Base-by-base conservation (phyloP, 2,888 invertebrate species). In the Meandrusa payeni region DNA sequence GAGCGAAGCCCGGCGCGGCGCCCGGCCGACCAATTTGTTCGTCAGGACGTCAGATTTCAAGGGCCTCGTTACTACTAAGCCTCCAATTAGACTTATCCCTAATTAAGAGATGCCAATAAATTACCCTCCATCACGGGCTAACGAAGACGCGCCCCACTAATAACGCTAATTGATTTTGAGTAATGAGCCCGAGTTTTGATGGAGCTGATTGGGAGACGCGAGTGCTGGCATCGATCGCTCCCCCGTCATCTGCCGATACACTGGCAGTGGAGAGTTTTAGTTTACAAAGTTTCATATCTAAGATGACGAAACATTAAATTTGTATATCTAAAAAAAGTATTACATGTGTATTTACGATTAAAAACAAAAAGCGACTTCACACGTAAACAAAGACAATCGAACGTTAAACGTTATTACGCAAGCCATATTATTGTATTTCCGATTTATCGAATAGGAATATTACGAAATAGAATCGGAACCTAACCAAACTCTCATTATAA, bases 71-170 rank as follows among this genome's bases (percentile, higher is more conserved):
- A 88, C 86, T 77, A 81, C 86, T 88, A 88, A 88, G 88, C 88
- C 87, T 81, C 88, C 88, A 88, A 88, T 88, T 88, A 88, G 88
- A 88, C 88, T 88, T 88, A 88, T 88, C 88, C 88, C 88, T 88
- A 88, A 88, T 88, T 88, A 88, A 88, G 88, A 88, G 88, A 88
- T 88, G 88, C 88, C 88, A 86, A 88, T 88, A 88, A 88, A 88
- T 88, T 88, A 88, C 88, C 87, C 88, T 87, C 88, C 87, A 88
- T 88, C 88, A 88, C 80, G 80, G 85, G 68, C 83, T 87, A 86
- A 86, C 86, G 87, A 88, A 87, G 88, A 87, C 86, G 86, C 79
- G 79, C 78, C 82, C 76, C 78, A 82, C 87, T 87, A 87, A 87
- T 87, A 86, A 86, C 85, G 80, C 75, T 87, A 87, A 87, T 87